A percentile compares a stretch with the other conserved stretches of the same genome.
Conservation (phyloP, 2,888 invertebrate genomes). For the Tribolium freemani region DNA sequence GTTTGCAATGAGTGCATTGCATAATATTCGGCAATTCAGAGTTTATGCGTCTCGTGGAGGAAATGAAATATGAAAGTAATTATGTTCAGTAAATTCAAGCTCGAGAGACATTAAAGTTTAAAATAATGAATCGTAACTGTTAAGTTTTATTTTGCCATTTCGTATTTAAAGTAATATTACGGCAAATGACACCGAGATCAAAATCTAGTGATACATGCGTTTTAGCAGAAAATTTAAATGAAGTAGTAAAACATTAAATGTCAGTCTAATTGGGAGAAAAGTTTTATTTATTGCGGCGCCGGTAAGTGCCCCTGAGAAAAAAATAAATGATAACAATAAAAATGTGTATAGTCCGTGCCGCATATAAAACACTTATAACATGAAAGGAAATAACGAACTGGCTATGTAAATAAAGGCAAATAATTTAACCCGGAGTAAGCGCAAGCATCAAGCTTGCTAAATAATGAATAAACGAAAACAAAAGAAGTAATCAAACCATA, state of each 20-base stretch:
- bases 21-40: not conserved
- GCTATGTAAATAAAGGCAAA: conserved; percentile 52
- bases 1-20: not conserved
- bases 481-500: conserved; percentile 67
- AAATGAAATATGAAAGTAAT: not conserved
- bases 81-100: not conserved
- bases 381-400: conserved; percentile 47
- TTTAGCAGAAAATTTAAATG: not conserved
- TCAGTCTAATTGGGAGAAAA: conserved; percentile 23
- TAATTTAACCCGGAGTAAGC: conserved; percentile 52
- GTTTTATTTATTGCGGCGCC: conserved; percentile 29
- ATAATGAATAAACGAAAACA: conserved; percentile 66
- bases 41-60: not conserved
- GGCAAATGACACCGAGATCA: not conserved
- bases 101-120: not conserved
- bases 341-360: conserved; percentile 17
- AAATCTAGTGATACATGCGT: not conserved
- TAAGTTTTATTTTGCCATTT: not conserved
- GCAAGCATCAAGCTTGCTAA: conserved; percentile 57
- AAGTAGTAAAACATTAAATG: conserved; percentile 2
- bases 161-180: not conserved
- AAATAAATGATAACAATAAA: conserved; percentile 40
- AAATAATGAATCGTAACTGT: not conserved
- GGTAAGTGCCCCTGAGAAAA: conserved; percentile 18
- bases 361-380: conserved; percentile 43